These are phyloP conservation scores for Acromyrmex charruanus DNA, from an alignment of 1,140 invertebrate species.

Conservation along the genomic window DNA sequence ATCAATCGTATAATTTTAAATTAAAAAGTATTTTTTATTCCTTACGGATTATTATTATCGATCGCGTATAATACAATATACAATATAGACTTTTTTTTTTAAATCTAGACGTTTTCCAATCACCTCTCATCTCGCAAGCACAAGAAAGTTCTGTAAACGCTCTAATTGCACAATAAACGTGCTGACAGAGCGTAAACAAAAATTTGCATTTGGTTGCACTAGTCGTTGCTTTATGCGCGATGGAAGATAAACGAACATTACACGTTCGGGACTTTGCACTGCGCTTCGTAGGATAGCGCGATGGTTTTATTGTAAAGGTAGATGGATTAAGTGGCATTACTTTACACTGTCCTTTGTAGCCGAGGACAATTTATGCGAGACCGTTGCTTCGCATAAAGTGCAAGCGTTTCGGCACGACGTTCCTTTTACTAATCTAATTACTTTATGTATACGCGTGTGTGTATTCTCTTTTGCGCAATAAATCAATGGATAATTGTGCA, in stretches of 20 bases:
- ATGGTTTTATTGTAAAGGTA: conserved; percentile 61
- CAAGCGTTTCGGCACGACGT: conserved; percentile 51
- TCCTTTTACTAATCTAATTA: conserved; percentile 56
- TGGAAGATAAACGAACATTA: conserved; percentile 62
- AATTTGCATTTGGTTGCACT: conserved; percentile 55
- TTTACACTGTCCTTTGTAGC: conserved; percentile 59
- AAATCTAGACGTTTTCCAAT: background rate
- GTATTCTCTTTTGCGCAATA: conserved; percentile 7
- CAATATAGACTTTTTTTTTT: background rate
- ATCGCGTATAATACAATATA: background rate
- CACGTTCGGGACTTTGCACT: conserved; percentile 41
- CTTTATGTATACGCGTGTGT: conserved; percentile 43
- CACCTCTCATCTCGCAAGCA: background rate
- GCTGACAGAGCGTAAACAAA: conserved; percentile 52
- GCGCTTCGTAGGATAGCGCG: conserved; percentile 42
- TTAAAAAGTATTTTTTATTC: background rate
- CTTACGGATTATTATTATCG: background rate
- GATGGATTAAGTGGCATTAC: conserved; percentile 60
- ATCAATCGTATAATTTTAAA: conserved; percentile 19
- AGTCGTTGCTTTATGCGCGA: conserved; percentile 52
- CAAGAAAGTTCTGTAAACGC: conserved; percentile 19
- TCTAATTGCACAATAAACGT: conserved; percentile 53
- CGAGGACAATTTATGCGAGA: conserved; percentile 58
- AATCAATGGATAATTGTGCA: conserved; percentile 2
- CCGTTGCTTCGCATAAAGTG: conserved; percentile 60